Conservation (phyloP, 2,888 invertebrate genomes). For the Geophilus truncorum region DNA sequence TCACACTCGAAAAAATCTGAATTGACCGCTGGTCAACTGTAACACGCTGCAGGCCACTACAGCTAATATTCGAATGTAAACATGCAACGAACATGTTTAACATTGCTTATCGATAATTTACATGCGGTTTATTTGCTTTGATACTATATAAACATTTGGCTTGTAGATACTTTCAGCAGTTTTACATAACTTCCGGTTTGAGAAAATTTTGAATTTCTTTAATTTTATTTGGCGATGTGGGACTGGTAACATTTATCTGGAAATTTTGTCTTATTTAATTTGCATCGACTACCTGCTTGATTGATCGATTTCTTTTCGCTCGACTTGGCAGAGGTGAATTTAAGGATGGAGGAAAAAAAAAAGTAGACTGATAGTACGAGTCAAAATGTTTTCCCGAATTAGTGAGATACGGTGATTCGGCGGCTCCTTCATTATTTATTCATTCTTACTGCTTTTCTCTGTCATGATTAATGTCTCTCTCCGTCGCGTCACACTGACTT, state of each 20-base stretch:
- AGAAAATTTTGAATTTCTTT: not conserved
- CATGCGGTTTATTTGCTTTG: too few species aligned
- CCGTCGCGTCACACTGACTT: not conserved
- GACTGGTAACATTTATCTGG: not conserved
- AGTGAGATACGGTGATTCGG: not conserved
- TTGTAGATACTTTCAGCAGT: too few species aligned
- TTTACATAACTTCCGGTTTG: not conserved
- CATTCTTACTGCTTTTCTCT: slow-evolving; percentile 22
- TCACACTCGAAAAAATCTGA: not conserved
- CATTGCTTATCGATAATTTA: too few species aligned
- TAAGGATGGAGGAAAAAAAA: too few species aligned
- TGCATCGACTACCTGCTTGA: not conserved
- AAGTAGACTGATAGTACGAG: not conserved
- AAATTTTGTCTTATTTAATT: not conserved
- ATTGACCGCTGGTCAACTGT: not conserved
- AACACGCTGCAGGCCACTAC: too few species aligned
- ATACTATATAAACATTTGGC: too few species aligned
- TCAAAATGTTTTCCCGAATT: slow-evolving; percentile 7
- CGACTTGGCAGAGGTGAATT: not conserved
- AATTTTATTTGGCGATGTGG: not conserved
- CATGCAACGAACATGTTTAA: too few species aligned
- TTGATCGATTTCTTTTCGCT: not conserved
- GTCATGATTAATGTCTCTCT: slow-evolving; percentile 7
- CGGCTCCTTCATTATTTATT: slow-evolving; percentile 12
- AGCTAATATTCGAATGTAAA: too few species aligned